Evolutionary conservation across 37 sponge, comb jelly and placozoan genomes (phyloP).

Genomic region (Diacarnus erythraeanus): DNA sequence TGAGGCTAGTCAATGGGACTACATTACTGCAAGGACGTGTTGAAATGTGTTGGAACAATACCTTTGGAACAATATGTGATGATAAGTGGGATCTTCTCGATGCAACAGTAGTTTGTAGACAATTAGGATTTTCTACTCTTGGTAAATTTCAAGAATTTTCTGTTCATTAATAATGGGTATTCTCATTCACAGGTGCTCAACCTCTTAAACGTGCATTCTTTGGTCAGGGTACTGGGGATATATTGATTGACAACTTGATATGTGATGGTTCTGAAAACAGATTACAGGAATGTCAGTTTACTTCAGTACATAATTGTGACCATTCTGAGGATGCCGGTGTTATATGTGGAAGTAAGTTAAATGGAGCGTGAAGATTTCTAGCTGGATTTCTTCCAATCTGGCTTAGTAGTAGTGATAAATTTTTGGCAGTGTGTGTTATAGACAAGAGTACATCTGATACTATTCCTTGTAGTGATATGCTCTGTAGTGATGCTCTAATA

Average conservation of each 20-base stretch:
- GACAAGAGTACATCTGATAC: too few relatives aligned
- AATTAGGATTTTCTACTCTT: conserved; percentile 14
- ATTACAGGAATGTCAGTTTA: background rate
- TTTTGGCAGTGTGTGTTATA: too few relatives aligned
- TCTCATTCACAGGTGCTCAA: background rate
- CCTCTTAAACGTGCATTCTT: conserved; percentile 11
- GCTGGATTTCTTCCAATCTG: too few relatives aligned
- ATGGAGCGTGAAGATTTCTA: too few relatives aligned
- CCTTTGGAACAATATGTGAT: conserved; percentile 51
- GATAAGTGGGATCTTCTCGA: conserved; percentile 37
- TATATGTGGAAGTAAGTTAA: conserved; percentile 32
- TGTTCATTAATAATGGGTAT: background rate
- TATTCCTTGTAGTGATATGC: too few relatives aligned
- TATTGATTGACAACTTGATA: conserved; percentile 24
- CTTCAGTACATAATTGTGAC: conserved; percentile 1
- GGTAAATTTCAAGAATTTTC: background rate
- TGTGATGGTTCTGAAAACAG: conserved; percentile 21
- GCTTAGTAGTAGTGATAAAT: too few relatives aligned
- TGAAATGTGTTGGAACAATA: conserved; percentile 30
- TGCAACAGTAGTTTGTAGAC: conserved; percentile 41
- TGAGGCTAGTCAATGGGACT: conserved; percentile 23
- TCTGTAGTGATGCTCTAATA: too few relatives aligned
- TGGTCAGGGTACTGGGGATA: conserved; percentile 29
- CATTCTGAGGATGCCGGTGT: conserved; percentile 49
- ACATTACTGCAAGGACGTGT: conserved; percentile 18